Base-by-base conservation (phyloP, 2,888 invertebrate species). In the Mimas tiliae region DNA sequence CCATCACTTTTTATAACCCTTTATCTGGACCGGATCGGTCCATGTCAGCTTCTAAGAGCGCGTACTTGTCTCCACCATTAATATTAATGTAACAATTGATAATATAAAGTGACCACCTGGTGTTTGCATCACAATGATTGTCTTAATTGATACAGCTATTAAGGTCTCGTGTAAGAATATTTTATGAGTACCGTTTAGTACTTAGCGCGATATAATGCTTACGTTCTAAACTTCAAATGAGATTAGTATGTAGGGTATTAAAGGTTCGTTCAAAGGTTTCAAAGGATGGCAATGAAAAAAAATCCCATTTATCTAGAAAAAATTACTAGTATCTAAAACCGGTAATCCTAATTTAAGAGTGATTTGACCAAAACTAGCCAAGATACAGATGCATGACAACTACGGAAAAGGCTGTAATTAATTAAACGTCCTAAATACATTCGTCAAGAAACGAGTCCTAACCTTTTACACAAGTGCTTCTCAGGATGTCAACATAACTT, bases 91-190 rank as follows among this genome's bases (percentile, higher is more conserved):
- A 82, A 85, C 85, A 83, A 84, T 85, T 75, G 76, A 73, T 75
- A 76, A 78, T 83, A 79, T 84, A 81, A 84, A 78, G 69, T 75
- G 84, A 74, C 87, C 89, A 88, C 87, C 88, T 88, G 89, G 87
- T 69, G 83, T 82, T 84, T 81, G 82, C 81, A 79, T 83, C 81
- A 81, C 69, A 78, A 70, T 87, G 83, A 87, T 85, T 85, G 85
- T 65, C 70, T 82, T 86, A 86, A 88, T 87, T 87, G 87, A 87
- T 86, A 81, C 80, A 76, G 72, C 74, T 71, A 79, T 79, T 82
- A 81, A 77, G 66, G 53, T 66, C 69, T 66, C 70, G 67, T 74
- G 75, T 76, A 72, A 67, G 72, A 74, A 74, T 77, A 75, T 21
- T 53, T 52, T 53, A 53, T 48, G 48, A 38, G 34, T 38, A 8